phyloP scores from a whole-genome alignment of 2,888 invertebrate genomes.

The Oxytorus armatus region DNA sequence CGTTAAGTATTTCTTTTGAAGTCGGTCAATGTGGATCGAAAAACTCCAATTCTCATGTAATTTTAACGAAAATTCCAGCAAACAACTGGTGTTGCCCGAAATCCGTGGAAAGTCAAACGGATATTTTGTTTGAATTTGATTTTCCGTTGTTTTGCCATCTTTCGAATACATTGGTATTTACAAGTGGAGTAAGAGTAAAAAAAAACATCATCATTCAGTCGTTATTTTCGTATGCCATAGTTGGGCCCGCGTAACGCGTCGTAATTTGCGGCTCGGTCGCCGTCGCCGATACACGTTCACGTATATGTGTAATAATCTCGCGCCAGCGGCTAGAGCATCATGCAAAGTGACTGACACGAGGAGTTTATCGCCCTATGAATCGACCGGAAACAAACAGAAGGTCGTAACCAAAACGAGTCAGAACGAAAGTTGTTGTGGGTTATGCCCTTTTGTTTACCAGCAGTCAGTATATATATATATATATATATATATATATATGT shows the following conservation, averaged over 20 bases:
- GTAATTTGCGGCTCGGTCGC: conserved; percentile 62
- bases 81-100: no score
- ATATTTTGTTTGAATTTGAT: no score
- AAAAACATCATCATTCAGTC: conserved; percentile 4
- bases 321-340: conserved; percentile 39
- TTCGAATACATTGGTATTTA: neutral
- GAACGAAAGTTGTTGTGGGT: conserved; percentile 2
- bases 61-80: no score
- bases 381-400: conserved; percentile 10
- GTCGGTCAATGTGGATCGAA: no score
- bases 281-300: conserved; percentile 43
- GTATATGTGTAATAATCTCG: conserved; percentile 23
- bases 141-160: no score
- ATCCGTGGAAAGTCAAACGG: no score
- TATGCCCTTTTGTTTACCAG: conserved; percentile 17
- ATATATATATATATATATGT: conserved; percentile 1
- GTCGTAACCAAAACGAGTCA: conserved; percentile 25
- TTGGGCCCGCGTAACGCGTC: conserved; percentile 36
- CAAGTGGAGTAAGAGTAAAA: conserved; percentile 8
- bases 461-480: conserved; percentile 15
- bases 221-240: conserved; percentile 41
- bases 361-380: conserved; percentile 8
- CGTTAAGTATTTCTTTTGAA: no score
- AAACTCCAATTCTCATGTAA: no score
- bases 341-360: conserved; percentile 45